Evolutionary conservation across 2,113 vertebrate species (phyloP).

Genomic region (Mungos mungo): DNA sequence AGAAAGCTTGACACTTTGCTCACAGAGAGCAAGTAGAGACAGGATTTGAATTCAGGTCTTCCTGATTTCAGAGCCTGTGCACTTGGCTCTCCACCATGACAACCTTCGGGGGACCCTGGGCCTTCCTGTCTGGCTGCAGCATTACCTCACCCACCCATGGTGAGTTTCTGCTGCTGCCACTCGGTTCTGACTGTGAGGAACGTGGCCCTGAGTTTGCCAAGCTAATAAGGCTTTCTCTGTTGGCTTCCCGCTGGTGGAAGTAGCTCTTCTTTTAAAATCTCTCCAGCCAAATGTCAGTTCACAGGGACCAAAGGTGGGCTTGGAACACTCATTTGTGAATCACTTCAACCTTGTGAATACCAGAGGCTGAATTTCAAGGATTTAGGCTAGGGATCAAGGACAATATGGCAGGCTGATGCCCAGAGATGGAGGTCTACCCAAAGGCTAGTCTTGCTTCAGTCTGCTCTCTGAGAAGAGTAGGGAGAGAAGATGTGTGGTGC

Average conservation of each 20-base stretch:
- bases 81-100: neutral
- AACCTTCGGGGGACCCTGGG: neutral
- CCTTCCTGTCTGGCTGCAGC: neutral
- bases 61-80: neutral
- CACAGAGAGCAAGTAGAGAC: neutral
- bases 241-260: neutral
- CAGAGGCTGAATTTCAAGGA: neutral
- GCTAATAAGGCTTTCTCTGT: neutral
- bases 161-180: neutral
- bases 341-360: neutral
- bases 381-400: neutral
- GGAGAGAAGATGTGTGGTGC: neutral
- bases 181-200: neutral
- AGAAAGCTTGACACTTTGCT: neutral
- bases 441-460: neutral
- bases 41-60: neutral
- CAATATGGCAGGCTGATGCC: neutral
- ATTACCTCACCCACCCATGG: neutral
- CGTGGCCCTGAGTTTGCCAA: neutral
- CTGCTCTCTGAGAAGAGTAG: neutral
- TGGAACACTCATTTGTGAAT: neutral
- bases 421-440: neutral
- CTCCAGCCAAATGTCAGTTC: neutral
- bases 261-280: neutral
- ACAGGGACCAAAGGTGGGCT: neutral